Evolutionary conservation across 2,797 vertebrate species (phyloP).

Genomic region (Rhabdomys pumilio): DNA sequence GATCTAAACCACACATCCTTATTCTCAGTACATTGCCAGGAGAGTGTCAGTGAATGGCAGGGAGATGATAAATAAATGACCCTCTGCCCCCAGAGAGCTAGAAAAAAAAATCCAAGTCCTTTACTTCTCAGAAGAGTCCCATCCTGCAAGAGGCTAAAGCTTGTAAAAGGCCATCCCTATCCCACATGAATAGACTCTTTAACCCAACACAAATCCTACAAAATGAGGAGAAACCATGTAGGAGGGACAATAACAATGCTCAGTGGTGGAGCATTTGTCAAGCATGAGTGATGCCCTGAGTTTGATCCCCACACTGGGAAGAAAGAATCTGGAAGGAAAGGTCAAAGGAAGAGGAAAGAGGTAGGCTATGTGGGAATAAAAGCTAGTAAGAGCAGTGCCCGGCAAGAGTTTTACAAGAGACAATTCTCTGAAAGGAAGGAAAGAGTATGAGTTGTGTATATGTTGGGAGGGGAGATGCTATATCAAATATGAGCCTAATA

Average conservation of each 20-base stretch:
- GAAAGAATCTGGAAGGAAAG: background rate
- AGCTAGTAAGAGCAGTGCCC: background rate
- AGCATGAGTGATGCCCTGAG: background rate
- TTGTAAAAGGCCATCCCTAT: background rate
- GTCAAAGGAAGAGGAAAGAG: background rate
- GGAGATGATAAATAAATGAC: background rate
- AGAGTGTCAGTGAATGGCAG: background rate
- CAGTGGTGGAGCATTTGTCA: background rate
- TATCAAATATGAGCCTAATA: background rate
- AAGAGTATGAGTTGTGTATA: background rate
- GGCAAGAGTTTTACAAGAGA: background rate
- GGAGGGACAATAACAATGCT: background rate
- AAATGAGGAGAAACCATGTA: background rate
- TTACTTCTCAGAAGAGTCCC: background rate
- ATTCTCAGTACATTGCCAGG: background rate
- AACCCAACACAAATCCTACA: background rate
- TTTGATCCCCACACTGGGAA: background rate
- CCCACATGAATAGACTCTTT: background rate
- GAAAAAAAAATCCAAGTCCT: background rate
- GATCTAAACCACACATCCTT: background rate
- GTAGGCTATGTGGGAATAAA: background rate
- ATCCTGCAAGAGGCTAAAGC: background rate
- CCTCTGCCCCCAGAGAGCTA: background rate
- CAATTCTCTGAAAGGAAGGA: background rate
- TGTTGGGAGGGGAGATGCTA: background rate